Percentiles rank a stretch among this genome's conserved stretches.
phyloP scores from a whole-genome alignment of 2,113 vertebrate species.

The Dicerorhinus sumatrensis region DNA sequence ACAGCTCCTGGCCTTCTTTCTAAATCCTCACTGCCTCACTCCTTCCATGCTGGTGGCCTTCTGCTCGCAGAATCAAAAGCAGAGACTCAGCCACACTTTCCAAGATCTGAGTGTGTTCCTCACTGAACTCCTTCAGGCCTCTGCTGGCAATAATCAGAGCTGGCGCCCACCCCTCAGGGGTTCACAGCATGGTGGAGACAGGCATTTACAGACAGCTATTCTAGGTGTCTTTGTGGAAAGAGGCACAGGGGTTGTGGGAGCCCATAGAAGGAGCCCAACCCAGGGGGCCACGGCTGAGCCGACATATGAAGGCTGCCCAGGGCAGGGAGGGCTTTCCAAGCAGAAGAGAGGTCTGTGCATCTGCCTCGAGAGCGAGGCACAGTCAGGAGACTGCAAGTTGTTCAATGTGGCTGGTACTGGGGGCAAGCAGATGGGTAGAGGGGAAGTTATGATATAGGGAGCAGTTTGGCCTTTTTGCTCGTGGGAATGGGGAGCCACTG shows the following conservation, averaged over 20 bases:
- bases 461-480: not conserved
- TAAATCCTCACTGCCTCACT: not conserved
- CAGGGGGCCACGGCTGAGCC: not conserved
- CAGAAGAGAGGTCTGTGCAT: not conserved
- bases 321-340: not conserved
- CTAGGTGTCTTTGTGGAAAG: not conserved
- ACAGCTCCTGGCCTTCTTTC: not conserved
- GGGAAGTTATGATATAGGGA: not conserved
- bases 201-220: not conserved
- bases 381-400: not conserved
- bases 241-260: not conserved
- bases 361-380: not conserved
- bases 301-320: not conserved
- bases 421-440: not conserved
- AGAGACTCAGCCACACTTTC: not conserved
- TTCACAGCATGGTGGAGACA: not conserved
- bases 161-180: too few relatives aligned
- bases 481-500: not conserved
- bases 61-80: not conserved
- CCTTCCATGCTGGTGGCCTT: not conserved
- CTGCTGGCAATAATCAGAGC: not conserved
- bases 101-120: not conserved
- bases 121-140: too few relatives aligned
- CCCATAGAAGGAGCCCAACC: not conserved
- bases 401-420: not conserved